These are phyloP conservation scores for Xiphophorus hellerii DNA, from an alignment of 2,113 vertebrate genomes.

Conservation along the genomic window DNA sequence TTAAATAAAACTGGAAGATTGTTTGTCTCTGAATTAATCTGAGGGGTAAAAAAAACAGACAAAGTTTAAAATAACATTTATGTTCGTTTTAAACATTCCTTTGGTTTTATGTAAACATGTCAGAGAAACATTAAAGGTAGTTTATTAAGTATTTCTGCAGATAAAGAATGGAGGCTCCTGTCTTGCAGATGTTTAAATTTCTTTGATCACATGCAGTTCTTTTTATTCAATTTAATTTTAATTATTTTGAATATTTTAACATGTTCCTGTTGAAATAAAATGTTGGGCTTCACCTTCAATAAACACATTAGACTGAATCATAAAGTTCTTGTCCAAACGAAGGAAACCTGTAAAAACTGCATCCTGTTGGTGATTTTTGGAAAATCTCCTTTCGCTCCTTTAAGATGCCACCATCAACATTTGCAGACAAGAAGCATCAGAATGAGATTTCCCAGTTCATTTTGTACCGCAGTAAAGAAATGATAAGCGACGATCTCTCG, in stretches of 20 bases:
- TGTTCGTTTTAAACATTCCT: too few species aligned
- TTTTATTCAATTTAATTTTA: neutral
- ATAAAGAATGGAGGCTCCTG: neutral
- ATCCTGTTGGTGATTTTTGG: too few species aligned
- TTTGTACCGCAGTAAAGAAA: neutral
- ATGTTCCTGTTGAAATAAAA: neutral
- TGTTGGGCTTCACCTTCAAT: too few species aligned
- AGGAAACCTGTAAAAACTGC: too few species aligned
- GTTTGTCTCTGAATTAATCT: neutral
- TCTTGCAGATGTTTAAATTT: neutral
- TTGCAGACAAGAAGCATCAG: neutral
- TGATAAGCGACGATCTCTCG: neutral
- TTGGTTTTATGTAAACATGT: too few species aligned
- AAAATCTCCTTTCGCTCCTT: too few species aligned
- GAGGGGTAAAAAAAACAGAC: neutral
- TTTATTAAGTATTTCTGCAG: neutral
- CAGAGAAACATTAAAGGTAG: too few species aligned
- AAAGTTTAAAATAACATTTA: too few species aligned
- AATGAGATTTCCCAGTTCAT: neutral
- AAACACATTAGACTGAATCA: too few species aligned
- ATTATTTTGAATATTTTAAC: neutral
- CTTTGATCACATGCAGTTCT: neutral
- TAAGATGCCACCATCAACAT: neutral
- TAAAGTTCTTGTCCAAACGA: too few species aligned
- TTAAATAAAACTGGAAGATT: too few species aligned